Percentiles rank a stretch among this genome's conserved stretches.
These are phyloP conservation scores for Sarcophaga caerulescens DNA, from an alignment of 2,888 invertebrate species.

Conservation along the genomic window DNA sequence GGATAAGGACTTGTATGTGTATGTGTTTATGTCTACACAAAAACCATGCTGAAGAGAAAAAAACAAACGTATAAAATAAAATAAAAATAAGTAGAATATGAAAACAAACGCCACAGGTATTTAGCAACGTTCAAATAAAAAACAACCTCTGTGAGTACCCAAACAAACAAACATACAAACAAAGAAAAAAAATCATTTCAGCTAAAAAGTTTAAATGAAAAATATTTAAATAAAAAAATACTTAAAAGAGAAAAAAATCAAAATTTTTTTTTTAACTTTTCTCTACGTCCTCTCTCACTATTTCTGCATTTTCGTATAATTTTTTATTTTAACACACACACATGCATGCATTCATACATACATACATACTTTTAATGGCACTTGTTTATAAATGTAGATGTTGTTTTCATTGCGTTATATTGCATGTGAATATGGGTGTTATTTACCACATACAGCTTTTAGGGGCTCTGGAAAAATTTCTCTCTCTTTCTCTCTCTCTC, in stretches of 20 bases:
- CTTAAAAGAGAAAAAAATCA: constrained; percentile 14
- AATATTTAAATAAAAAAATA: constrained; percentile 20
- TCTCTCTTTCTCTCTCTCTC: neutral
- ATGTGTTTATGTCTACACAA: neutral
- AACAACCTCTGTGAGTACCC: neutral
- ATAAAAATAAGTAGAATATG: neutral
- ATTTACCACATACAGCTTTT: constrained; percentile 35
- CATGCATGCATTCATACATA: neutral
- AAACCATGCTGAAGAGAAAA: too few species aligned
- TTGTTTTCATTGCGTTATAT: neutral
- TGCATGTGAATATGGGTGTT: neutral
- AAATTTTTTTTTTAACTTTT: too few species aligned
- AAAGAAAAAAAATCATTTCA: constrained; percentile 28
- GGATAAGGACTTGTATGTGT: neutral
- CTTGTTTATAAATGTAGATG: constrained; percentile 13
- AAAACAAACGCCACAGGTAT: constrained; percentile 53
- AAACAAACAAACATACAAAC: too few species aligned
- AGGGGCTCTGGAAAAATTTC: constrained; percentile 12
- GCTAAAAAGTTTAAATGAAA: constrained; percentile 9
- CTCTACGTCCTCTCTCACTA: neutral
- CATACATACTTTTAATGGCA: neutral
- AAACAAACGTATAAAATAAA: neutral
- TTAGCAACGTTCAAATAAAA: constrained; percentile 22
- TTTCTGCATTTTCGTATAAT: constrained; percentile 10
- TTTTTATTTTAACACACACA: neutral